Evolutionary conservation across 2,113 vertebrate species (phyloP).

Genomic region (Coryphaenoides rupestris): DNA sequence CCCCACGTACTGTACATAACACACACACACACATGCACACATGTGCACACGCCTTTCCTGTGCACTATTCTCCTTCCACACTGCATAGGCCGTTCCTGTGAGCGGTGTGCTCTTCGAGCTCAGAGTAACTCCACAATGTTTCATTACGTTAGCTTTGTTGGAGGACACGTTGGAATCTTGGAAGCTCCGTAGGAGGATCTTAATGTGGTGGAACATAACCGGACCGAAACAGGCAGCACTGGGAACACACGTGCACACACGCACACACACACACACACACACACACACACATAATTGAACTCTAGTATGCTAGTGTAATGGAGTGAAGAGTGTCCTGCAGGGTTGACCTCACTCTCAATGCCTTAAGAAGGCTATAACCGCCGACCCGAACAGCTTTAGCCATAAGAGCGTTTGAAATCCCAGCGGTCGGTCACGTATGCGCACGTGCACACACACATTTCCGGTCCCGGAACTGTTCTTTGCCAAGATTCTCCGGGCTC

Average conservation of each 20-base stretch:
- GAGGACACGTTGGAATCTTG: conserved; percentile 14
- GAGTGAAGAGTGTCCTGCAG: too few species aligned
- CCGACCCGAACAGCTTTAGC: too few species aligned
- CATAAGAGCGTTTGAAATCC: too few species aligned
- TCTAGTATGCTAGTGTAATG: too few species aligned
- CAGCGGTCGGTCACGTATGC: too few species aligned
- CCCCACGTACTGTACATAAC: too few species aligned
- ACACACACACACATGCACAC: too few species aligned
- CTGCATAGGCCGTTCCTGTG: not conserved
- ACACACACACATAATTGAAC: not conserved
- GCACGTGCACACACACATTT: not conserved
- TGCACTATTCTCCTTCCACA: too few species aligned
- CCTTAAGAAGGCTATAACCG: too few species aligned
- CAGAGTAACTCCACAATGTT: not conserved
- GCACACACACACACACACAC: not conserved
- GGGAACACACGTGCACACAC: not conserved
- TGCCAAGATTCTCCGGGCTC: not conserved
- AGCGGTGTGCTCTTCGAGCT: not conserved
- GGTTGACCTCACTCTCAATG: too few species aligned
- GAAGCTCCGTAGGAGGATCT: not conserved
- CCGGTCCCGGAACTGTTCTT: not conserved
- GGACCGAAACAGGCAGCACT: conserved; percentile 11
- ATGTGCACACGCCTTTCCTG: too few species aligned
- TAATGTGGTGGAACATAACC: not conserved
- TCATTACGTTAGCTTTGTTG: not conserved